Base-by-base conservation (phyloP, 1,140 invertebrate species). In the Mercenaria mercenaria region DNA sequence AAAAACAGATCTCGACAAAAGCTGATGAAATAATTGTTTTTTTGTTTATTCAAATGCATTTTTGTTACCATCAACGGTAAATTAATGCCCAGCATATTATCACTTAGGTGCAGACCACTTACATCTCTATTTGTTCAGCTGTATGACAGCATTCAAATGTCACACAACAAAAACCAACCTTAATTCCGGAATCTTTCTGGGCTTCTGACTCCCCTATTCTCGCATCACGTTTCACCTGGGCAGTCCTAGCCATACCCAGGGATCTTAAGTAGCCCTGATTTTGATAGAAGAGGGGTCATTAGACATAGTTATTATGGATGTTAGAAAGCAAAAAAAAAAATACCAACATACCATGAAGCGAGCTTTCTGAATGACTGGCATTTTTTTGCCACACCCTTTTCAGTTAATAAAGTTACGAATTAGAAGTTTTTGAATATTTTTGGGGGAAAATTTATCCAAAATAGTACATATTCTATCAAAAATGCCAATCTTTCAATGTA, bases 131-230 rank as follows among this genome's bases (percentile, higher is more conserved):
- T 20, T 20, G 15, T n/a, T 29, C 26, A 15, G 20, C 34, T 72
- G 34, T 72, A 72, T 72, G 67, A 41, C 37, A 37, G 34, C 67
- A 72, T 72, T 72, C 67, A 37, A 13, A 29, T 72, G 43, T 39
- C 76, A 52, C 34, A 79, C 76, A 79, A 79, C 76, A 56, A 4
- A 10, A 37, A 79, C 76, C 15, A 79, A 95, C 95, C 94, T 95
- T 95, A 69, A 96, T 96, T 23, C 95, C 95, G 32, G 95, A 92
- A 88, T 96, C 95, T 89, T 93, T 93, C 59, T 85, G 79, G 8
- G 99, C 99, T 96, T 99, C 98, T 0, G 99, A 99, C 96, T 99
- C 99, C 37, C 99, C 99, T 91, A 99, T 99, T 79, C 98, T 97
- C 8, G 99, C 99, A 96, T 99, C 99, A 85, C 99, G 96, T 95